These are phyloP conservation scores for Coreoperca whiteheadi DNA, from an alignment of 2,113 vertebrate genomes.

Conservation along the genomic window DNA sequence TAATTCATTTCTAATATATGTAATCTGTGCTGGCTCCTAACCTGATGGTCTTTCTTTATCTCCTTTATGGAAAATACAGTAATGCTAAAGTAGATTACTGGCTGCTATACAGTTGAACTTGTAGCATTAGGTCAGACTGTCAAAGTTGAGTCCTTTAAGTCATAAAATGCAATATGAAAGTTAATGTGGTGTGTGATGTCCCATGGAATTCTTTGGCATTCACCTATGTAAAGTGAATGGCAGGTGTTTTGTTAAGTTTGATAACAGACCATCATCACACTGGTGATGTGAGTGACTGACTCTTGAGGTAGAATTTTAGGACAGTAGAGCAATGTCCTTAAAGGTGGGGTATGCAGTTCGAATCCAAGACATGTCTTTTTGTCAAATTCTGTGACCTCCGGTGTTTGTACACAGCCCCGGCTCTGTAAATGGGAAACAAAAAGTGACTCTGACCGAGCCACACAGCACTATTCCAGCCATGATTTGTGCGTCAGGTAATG, in stretches of 20 bases:
- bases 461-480: too few species aligned
- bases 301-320: background rate
- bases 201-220: background rate
- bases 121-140: background rate
- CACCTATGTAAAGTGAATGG: background rate
- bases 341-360: too few species aligned
- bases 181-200: background rate
- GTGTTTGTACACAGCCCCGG: too few species aligned
- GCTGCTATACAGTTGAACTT: background rate
- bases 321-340: background rate
- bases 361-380: too few species aligned
- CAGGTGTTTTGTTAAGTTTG: background rate
- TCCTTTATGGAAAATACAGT: background rate
- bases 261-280: background rate
- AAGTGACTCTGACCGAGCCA: too few species aligned
- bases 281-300: background rate
- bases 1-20: background rate
- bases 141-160: background rate
- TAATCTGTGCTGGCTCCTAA: background rate
- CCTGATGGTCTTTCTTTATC: background rate
- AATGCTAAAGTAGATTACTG: background rate
- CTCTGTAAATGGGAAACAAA: too few species aligned
- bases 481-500: too few species aligned
- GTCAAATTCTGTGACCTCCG: too few species aligned
- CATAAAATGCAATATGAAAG: background rate